phyloP scores from a whole-genome alignment of 1,140 invertebrate genomes.

The Bradynema listronoti region DNA sequence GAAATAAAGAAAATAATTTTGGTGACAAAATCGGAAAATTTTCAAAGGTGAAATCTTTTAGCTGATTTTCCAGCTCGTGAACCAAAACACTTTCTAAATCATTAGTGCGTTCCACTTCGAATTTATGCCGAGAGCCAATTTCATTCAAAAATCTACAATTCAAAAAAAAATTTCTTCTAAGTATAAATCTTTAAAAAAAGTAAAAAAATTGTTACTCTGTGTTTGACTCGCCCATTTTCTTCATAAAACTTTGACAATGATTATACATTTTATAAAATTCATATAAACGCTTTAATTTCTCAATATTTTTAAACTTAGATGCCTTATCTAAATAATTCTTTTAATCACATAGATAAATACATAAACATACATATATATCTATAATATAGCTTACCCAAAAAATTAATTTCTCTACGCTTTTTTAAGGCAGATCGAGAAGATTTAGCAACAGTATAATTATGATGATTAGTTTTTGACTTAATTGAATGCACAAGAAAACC shows the following conservation, averaged over 20 bases:
- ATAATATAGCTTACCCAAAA: too few relatives aligned
- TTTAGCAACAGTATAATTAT: too few relatives aligned
- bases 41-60: constrained; percentile 1
- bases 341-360: too few relatives aligned
- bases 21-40: constrained; percentile 7
- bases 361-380: too few relatives aligned
- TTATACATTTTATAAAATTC: constrained; percentile 16
- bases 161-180: not conserved
- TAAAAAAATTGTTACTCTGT: constrained; percentile 8
- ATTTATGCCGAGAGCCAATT: not conserved
- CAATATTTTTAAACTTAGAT: constrained; percentile 21
- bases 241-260: constrained; percentile 15
- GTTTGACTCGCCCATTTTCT: constrained; percentile 19
- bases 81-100: constrained; percentile 1
- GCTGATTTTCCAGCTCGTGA: constrained; percentile 1
- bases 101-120: not conserved
- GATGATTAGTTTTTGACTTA: too few relatives aligned
- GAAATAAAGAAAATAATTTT: constrained; percentile 6
- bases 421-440: too few relatives aligned
- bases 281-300: constrained; percentile 15
- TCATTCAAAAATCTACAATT: constrained; percentile 1
- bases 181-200: not conserved
- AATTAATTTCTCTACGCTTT: too few relatives aligned
- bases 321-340: too few relatives aligned
- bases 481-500: too few relatives aligned